Evolutionary conservation across 2,113 vertebrate species (phyloP).

Genomic region (Ranitomeya imitator): DNA sequence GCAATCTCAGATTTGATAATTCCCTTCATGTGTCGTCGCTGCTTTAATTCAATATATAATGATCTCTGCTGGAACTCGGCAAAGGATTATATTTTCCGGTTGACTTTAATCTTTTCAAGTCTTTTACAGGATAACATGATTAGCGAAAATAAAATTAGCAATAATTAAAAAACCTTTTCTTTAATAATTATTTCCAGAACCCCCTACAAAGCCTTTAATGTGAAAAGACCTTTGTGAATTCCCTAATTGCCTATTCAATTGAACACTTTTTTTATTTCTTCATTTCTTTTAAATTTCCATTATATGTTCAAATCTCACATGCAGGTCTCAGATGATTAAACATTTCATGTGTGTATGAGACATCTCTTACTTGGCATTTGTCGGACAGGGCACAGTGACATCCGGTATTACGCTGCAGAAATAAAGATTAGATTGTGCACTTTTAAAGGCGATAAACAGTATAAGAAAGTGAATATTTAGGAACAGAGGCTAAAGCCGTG

Average conservation of each 20-base stretch:
- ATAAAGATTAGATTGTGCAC: conserved; percentile 40
- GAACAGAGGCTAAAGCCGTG: background rate
- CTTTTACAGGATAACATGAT: conserved; percentile 38
- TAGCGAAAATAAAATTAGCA: conserved; percentile 57
- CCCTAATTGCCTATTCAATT: conserved; percentile 32
- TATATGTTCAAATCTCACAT: conserved; percentile 42
- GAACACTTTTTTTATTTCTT: conserved; percentile 53
- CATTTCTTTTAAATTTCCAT: conserved; percentile 51
- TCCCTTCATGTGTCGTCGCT: conserved; percentile 42
- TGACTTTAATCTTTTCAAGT: conserved; percentile 50
- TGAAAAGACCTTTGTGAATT: conserved; percentile 31
- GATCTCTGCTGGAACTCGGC: conserved; percentile 31
- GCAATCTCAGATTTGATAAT: conserved; percentile 55
- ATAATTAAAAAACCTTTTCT: conserved; percentile 36
- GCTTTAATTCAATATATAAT: conserved; percentile 50
- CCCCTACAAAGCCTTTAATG: conserved; percentile 19
- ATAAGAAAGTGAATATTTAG: background rate
- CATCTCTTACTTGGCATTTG: conserved; percentile 71
- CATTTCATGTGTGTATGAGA: background rate
- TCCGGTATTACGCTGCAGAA: conserved; percentile 72
- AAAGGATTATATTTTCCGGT: conserved; percentile 50
- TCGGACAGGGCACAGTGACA: conserved; percentile 64
- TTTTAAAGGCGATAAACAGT: background rate
- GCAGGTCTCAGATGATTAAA: conserved; percentile 35
- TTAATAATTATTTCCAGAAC: conserved; percentile 14